Base-by-base conservation (phyloP, 2,797 vertebrate species). In the Halcyon chelicuti region DNA sequence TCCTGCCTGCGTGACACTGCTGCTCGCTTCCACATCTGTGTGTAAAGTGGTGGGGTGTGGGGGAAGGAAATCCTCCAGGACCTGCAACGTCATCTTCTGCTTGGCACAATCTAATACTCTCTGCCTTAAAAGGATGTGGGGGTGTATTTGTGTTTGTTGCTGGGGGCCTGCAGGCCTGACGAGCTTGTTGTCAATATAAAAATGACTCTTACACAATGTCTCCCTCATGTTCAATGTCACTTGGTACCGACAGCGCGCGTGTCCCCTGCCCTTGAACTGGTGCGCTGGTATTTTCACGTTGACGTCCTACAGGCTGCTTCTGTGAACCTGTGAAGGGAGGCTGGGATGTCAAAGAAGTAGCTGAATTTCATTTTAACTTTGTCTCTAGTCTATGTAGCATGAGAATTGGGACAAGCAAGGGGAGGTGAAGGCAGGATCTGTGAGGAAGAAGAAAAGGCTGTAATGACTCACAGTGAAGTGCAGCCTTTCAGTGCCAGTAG, bases 231-330 rank as follows among this genome's bases (percentile, higher is more conserved):
- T 37, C 67, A 23, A 17, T 20, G 31, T 55, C 63, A 3, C 40
- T 40, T 11, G 26, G 51, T 54, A 25, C 46, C 0, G 2, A 5
- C 18, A 19, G 37, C 8, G 3, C 4, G 4, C 0, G 2, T 0
- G 0, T 29, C 39, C 7, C 12, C 35, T 29, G 39, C 54, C 5
- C 1, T 0, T 14, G 39, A 40, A 20, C 9, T 2, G 29, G 20
- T 14, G 28, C 0, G 1, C 10, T 42, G 31, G 6, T 7, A 8
- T 55, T 25, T n/a, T 23, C 14, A 6, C 7, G 3, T 4, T 57
- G 49, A 22, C 6, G 2, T 42, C 19, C 63, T 20, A 4, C 0
- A 2, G 13, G 60, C 37, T 39, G 37, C 29, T 51, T 28, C n/a
- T 2, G 62, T 6, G 31, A 28, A 14, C 9, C 29, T 37, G 23